A percentile compares a stretch with the other conserved stretches of the same genome.
Conservation (phyloP, 1,140 invertebrate species). For the Latrodectus geometricus region DNA sequence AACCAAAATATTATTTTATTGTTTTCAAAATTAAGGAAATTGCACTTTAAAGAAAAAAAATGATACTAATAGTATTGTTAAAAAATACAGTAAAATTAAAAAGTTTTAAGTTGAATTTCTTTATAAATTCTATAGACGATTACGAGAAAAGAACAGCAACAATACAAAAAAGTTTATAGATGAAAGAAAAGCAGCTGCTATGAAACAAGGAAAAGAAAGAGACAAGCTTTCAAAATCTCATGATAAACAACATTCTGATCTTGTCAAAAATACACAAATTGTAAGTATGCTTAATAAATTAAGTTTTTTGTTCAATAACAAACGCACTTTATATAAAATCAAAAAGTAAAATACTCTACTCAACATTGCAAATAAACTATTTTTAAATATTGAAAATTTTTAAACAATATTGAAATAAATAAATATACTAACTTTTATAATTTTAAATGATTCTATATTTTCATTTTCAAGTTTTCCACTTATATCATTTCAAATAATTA, state of each 20-base stretch:
- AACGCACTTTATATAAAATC: not conserved
- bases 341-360: not conserved
- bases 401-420: not conserved
- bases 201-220: constrained; percentile 92
- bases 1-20: too few relatives aligned
- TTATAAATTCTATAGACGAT: constrained; percentile 67
- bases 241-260: constrained; percentile 82
- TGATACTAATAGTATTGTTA: too few relatives aligned
- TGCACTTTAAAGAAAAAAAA: too few relatives aligned
- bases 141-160: constrained; percentile 96
- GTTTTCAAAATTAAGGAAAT: too few relatives aligned
- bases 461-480: too few relatives aligned
- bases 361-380: not conserved
- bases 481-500: too few relatives aligned
- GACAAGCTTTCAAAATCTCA: constrained; percentile 93
- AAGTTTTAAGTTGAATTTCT: not conserved
- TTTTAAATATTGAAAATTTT: not conserved
- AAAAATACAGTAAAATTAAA: too few relatives aligned
- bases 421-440: not conserved
- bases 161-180: constrained; percentile 99
- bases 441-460: not conserved
- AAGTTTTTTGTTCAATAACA: not conserved
- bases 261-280: constrained; percentile 63
- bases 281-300: constrained; percentile 45
- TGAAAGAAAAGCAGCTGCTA: constrained; percentile 87